Evolutionary conservation across 2,113 vertebrate species (phyloP), one percentile per base, ranked within the genome.

Genomic region (Prochilodus magdalenae): DNA sequence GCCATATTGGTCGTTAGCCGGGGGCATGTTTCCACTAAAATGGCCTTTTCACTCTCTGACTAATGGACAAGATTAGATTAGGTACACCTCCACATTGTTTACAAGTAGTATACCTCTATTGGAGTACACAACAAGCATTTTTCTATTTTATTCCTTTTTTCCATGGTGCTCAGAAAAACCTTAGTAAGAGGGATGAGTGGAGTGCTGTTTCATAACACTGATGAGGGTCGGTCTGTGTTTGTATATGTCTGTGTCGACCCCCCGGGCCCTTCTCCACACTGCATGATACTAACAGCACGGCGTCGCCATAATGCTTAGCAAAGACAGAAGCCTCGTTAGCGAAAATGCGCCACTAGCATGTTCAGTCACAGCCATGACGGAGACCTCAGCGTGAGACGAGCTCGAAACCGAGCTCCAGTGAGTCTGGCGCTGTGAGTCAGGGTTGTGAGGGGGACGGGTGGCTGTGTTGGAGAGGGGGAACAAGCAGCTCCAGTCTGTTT

Each of bases 1-100:
- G 24, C 26, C 26, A 44, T 65, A 29, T 77, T 47, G 36, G 36
- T 65, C 26, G 13, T 51, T 29, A 30, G 75, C 75, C 22, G 2
- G 62, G 62, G 75, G 62, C 75, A 53, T 65, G 27, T 67, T 77
- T 77, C 62, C 75, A 51, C 26, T 36, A 53, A 51, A 77, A 65
- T 63, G 18, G 59, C 26, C 65, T 24, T 47, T 62, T 57, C 62
- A 77, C 7, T 55, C 29, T 29, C 13, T 78, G 20, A 24, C 47
- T 57, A 69, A 78, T 24, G 4, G 20, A 40, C 49, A 57, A 0
- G 29, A 78, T 69, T 78, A 18, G 29, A 78, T 78, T 67, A 55
- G 66, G 8, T 77, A 55, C 75, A 65, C 10, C 47, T 40, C 22
- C 65, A 57, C 65, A 55, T 73, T 73, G 27, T 73, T 73, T 73